A percentile compares a stretch with the other conserved stretches of the same genome.
Conservation (phyloP, 2,797 vertebrate genomes). For the Malurus splendens region DNA sequence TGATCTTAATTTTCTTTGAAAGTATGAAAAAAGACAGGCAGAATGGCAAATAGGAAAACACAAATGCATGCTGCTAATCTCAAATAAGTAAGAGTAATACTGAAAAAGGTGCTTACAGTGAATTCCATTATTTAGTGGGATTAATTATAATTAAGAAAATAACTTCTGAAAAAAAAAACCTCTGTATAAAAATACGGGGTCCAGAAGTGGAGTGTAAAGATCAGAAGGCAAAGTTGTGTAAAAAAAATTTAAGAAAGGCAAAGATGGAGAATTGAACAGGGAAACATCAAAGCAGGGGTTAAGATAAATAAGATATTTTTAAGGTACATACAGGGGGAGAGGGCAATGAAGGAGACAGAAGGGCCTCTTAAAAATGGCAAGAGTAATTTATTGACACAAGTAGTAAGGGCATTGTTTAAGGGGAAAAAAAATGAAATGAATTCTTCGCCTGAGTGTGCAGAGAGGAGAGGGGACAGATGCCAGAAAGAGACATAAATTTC, state of each 20-base stretch:
- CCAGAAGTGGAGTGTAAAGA: background rate
- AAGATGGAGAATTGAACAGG: slow-evolving; percentile 3
- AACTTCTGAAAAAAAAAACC: background rate
- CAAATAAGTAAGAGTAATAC: background rate
- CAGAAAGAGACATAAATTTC: slow-evolving; percentile 60
- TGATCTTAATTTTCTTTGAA: background rate
- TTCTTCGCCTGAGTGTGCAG: slow-evolving; percentile 35
- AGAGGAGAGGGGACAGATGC: slow-evolving; percentile 35
- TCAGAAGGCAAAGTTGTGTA: background rate
- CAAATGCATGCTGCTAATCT: background rate
- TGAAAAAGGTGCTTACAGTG: background rate
- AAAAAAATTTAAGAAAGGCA: background rate
- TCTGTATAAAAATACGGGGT: background rate
- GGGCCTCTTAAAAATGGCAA: slow-evolving; percentile 38
- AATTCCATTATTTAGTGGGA: background rate
- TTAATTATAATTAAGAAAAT: background rate
- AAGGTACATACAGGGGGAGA: slow-evolving; percentile 29
- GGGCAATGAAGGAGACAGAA: slow-evolving; percentile 40
- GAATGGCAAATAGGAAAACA: background rate
- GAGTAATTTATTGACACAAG: slow-evolving; percentile 54
- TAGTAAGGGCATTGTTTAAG: slow-evolving; percentile 27
- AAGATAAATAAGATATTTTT: slow-evolving; percentile 59
- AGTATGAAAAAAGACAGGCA: background rate
- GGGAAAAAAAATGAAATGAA: background rate
- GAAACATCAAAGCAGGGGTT: slow-evolving; percentile 14